phyloP scores from a whole-genome alignment of 1,140 invertebrate species.

The Psix sp. region DNA sequence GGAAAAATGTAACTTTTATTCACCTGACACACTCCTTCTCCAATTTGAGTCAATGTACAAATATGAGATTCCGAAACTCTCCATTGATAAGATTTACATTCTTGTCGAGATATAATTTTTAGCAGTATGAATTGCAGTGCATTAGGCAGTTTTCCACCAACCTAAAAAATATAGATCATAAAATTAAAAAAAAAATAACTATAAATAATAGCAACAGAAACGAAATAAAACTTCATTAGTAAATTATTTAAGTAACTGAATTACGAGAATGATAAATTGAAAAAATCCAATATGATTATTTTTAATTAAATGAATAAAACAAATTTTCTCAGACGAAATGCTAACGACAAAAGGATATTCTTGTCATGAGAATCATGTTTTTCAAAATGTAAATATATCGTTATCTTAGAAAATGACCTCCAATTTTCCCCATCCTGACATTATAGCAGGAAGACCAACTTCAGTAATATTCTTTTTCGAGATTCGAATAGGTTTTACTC shows the following conservation, averaged over 20 bases:
- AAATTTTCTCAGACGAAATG: no score
- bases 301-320: no score
- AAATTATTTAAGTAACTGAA: no score
- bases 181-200: no score
- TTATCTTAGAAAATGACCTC: no score
- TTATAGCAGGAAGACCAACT: conserved; percentile 28
- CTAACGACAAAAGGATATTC: no score
- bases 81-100: conserved; percentile 44
- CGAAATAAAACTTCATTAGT: no score
- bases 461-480: conserved; percentile 25
- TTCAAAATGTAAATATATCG: no score
- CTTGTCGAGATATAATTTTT: conserved; percentile 24
- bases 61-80: conserved; percentile 73
- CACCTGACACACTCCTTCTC: conserved; percentile 79
- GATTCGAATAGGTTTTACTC: conserved; percentile 65
- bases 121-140: conserved; percentile 63
- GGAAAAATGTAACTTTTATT: conserved; percentile 60
- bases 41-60: conserved; percentile 79
- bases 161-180: conserved; percentile 10
- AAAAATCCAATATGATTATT: no score
- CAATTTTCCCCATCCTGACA: conserved; percentile 77
- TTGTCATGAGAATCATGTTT: no score
- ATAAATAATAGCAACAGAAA: not conserved
- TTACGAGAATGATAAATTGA: no score
- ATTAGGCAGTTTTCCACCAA: conserved; percentile 50